These are phyloP conservation scores for Tetranychus cinnabarinus DNA, from an alignment of 1,140 invertebrate species.

Conservation along the genomic window DNA sequence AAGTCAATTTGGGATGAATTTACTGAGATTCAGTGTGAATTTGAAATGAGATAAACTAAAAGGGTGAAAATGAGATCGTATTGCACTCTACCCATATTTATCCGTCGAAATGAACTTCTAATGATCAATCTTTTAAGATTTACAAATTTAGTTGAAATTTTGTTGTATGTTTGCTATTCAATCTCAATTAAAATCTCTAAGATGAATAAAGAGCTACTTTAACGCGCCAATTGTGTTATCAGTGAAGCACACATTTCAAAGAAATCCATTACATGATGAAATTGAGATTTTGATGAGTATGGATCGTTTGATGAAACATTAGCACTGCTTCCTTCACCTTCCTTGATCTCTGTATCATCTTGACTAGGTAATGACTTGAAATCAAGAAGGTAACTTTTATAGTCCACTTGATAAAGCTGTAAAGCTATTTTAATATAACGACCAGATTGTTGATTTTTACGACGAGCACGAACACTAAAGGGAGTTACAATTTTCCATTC, in stretches of 20 bases:
- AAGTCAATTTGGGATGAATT: no score
- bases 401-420: constrained; percentile 95
- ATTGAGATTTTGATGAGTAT: constrained; percentile 16
- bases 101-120: no score
- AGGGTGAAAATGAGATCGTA: no score
- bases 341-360: constrained; percentile 9
- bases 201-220: background rate
- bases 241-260: constrained; percentile 98
- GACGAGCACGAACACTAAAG: constrained; percentile 58
- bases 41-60: no score
- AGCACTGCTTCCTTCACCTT: background rate
- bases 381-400: constrained; percentile 86
- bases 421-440: constrained; percentile 84
- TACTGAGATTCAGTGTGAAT: no score
- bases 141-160: no score
- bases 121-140: no score
- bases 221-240: constrained; percentile 89
- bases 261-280: constrained; percentile 97
- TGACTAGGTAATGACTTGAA: constrained; percentile 40
- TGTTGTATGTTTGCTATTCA: no score
- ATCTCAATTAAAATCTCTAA: no score
- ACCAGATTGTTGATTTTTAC: constrained; percentile 52
- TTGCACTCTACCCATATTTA: no score
- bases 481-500: constrained; percentile 98
- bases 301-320: constrained; percentile 1